These are phyloP conservation scores for Venturia canescens DNA, from an alignment of 1,140 invertebrate species.

Conservation along the genomic window DNA sequence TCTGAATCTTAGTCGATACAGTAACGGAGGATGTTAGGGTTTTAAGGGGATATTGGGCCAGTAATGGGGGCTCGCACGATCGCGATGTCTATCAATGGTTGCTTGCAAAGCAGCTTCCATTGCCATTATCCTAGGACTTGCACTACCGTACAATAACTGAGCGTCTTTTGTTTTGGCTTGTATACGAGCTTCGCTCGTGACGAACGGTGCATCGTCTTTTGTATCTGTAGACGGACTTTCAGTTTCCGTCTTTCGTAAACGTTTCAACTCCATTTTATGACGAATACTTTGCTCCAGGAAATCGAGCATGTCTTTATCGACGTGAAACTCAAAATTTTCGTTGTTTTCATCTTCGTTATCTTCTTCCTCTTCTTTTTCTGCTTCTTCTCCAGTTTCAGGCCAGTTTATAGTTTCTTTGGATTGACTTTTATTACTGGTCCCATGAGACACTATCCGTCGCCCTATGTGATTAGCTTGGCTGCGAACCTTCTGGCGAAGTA, in stretches of 20 bases:
- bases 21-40: slow-evolving; percentile 19
- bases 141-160: slow-evolving; percentile 79
- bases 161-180: slow-evolving; percentile 70
- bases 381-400: slow-evolving; percentile 44
- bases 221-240: slow-evolving; percentile 54
- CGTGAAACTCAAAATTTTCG: slow-evolving; percentile 77
- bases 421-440: slow-evolving; percentile 23
- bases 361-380: slow-evolving; percentile 52
- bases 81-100: slow-evolving; percentile 81
- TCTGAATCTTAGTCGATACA: too few species aligned
- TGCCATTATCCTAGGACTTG: slow-evolving; percentile 82
- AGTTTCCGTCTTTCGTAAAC: slow-evolving; percentile 64
- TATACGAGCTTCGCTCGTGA: slow-evolving; percentile 57
- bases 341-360: slow-evolving; percentile 33
- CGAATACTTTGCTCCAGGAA: slow-evolving; percentile 81
- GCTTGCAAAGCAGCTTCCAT: slow-evolving; percentile 86
- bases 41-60: slow-evolving; percentile 88
- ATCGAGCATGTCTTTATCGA: slow-evolving; percentile 82
- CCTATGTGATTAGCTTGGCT: slow-evolving; percentile 50
- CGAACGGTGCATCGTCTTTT: slow-evolving; percentile 6
- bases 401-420: slow-evolving; percentile 7
- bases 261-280: slow-evolving; percentile 77
- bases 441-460: neutral
- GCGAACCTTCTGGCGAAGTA: slow-evolving; percentile 76
- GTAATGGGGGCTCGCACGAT: slow-evolving; percentile 80